These are phyloP conservation scores for Hippopotamus amphibius DNA, from an alignment of 2,113 vertebrate genomes.

Conservation along the genomic window DNA sequence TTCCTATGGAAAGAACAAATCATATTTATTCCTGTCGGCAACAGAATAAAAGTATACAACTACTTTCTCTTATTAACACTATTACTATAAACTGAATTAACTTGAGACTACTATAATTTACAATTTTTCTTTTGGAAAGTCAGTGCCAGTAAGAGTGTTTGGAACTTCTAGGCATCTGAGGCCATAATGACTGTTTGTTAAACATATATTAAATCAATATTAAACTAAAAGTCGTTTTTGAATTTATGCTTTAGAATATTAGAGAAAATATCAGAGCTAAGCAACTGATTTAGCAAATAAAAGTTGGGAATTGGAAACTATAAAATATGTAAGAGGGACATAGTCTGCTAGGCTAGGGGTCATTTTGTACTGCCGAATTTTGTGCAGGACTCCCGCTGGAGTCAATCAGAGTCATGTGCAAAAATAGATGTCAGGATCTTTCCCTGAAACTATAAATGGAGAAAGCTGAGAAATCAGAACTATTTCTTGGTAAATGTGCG, in stretches of 20 bases:
- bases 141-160: background rate
- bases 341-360: background rate
- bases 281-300: constrained; percentile 36
- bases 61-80: background rate
- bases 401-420: background rate
- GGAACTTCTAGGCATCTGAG: background rate
- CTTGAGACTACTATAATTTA: background rate
- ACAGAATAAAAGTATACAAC: background rate
- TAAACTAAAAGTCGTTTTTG: background rate
- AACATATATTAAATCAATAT: constrained; percentile 39
- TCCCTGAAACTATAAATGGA: background rate
- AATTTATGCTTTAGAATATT: constrained; percentile 25
- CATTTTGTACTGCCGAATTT: background rate
- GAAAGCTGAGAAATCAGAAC: constrained; percentile 62
- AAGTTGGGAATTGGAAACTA: constrained; percentile 8
- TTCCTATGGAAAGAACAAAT: constrained; percentile 16
- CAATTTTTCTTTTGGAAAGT: constrained; percentile 36
- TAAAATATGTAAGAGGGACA: background rate
- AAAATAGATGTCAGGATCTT: constrained; percentile 62
- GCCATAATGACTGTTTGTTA: background rate
- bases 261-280: background rate
- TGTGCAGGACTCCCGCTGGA: background rate
- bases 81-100: background rate
- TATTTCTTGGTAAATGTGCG: constrained; percentile 59
- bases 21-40: background rate